Base-by-base conservation (phyloP, 2,888 invertebrate species). In the Brenthis hecate region DNA sequence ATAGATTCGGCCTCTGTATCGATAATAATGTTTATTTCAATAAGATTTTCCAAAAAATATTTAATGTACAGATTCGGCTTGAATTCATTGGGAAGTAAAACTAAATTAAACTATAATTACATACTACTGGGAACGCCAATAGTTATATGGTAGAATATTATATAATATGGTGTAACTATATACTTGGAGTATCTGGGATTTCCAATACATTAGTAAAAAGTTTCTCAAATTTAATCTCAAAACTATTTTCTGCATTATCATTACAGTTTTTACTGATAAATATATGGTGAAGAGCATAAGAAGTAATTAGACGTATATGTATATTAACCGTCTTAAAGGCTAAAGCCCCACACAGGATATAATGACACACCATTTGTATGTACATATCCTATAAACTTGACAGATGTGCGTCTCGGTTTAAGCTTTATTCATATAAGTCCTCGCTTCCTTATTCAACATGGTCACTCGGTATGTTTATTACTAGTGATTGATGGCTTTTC, bases 401-500 rank as follows among this genome's bases (percentile, higher is more conserved):
- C 36, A 16, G 28, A 62, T 51, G n/a, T 51, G 28, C 61, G 13
- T 32, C 16, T 32, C 28, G 16, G 32, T 51, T 28, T 50, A 50
- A 14, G 19, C 36, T 53, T 53, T 28, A n/a, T 61, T 61, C 36
- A 43, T 36, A n/a, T 16, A 62, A 53, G 19, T 62, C 62, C 53
- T 53, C 6, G 73, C 72, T 75, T 72, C 65, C 68, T 76, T 68
- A 76, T 77, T 76, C 51, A 53, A 19, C 56, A 68, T 73, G 72
- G 77, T 57, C 55, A 58, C 65, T 56, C 32, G 13, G 62, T 50
- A 62, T 56, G 47, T 58, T 60, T 68, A 67, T 32, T n/a, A 60
- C 1, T 72, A 28, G 28, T 82, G 82, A 84, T 84, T 78, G 80
- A 83, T 83, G 74, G 71, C 68, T 71, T 68, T 75, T 72, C 50